Percentiles rank a stretch among this genome's conserved stretches.
phyloP scores from a whole-genome alignment of 2,797 vertebrate genomes.

The Peromyscus attwateri region DNA sequence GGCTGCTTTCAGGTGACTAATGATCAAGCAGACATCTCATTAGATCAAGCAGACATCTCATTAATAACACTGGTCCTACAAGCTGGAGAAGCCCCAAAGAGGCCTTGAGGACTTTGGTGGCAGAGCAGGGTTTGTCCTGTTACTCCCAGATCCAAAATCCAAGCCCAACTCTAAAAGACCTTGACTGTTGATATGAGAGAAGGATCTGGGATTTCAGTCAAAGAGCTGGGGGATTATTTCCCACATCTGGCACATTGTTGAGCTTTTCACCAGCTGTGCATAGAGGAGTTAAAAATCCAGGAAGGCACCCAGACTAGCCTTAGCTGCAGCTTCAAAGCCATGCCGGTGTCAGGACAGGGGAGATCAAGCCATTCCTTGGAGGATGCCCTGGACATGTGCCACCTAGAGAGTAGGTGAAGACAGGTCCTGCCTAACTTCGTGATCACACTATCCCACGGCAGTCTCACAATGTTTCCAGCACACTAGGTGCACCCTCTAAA shows the following conservation, averaged over 20 bases:
- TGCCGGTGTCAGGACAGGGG: rapidly evolving
- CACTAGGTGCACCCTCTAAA: not conserved
- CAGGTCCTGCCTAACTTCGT: not conserved
- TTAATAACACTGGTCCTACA: not conserved
- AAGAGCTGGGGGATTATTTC: not conserved
- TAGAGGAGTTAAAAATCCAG: too few relatives aligned
- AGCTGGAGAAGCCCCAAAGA: rapidly evolving
- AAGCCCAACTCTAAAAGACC: not conserved
- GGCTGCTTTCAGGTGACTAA: not conserved
- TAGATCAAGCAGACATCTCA: too few relatives aligned
- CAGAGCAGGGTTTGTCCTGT: rapidly evolving
- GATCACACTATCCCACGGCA: rapidly evolving
- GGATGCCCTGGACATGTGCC: not conserved
- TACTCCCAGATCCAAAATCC: not conserved
- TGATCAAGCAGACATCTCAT: too few relatives aligned
- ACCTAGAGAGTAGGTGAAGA: rapidly evolving
- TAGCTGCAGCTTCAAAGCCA: rapidly evolving
- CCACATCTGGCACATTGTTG: rapidly evolving
- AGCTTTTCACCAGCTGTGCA: rapidly evolving
- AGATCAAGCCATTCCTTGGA: rapidly evolving
- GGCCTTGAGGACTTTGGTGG: rapidly evolving
- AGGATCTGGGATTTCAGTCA: not conserved
- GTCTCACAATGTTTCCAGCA: not conserved
- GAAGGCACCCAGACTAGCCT: not conserved
- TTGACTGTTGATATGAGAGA: not conserved